These are phyloP conservation scores for Sphaerophoria taeniata DNA, from an alignment of 2,888 invertebrate genomes.

Conservation along the genomic window DNA sequence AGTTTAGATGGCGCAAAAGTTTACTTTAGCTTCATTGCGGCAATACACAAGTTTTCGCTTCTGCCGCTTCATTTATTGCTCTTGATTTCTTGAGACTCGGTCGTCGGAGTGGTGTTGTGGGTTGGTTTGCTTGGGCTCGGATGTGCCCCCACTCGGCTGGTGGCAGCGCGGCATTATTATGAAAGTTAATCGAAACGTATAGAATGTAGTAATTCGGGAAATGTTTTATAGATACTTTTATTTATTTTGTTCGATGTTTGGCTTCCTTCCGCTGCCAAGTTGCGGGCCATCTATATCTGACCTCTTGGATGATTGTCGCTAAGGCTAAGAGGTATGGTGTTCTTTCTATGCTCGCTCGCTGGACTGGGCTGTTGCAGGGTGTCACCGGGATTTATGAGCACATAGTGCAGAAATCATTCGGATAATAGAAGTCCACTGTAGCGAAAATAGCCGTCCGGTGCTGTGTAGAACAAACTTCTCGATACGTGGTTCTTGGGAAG, in stretches of 20 bases:
- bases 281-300: constrained; percentile 25
- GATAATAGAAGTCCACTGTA: constrained; percentile 39
- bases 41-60: constrained; percentile 61
- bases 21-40: constrained; percentile 73
- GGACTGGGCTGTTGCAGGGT: constrained; percentile 38
- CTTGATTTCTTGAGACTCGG: constrained; percentile 10
- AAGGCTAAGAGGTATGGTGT: not conserved
- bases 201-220: constrained; percentile 70
- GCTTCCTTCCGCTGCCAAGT: constrained; percentile 21
- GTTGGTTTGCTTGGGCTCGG: constrained; percentile 10
- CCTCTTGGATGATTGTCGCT: constrained; percentile 11
- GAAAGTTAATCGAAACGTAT: constrained; percentile 74
- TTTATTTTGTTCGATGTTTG: constrained; percentile 66
- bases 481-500: constrained; percentile 58
- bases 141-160: constrained; percentile 36
- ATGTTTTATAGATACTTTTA: constrained; percentile 74
- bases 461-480: constrained; percentile 15
- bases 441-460: constrained; percentile 39
- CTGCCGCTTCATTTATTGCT: constrained; percentile 22
- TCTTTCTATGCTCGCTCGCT: constrained; percentile 4
- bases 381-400: constrained; percentile 64
- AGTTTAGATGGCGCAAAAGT: constrained; percentile 70
- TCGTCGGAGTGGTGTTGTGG: not conserved
- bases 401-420: constrained; percentile 58
- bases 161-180: constrained; percentile 64